These are phyloP conservation scores for Varanus komodoensis DNA, from an alignment of 2,113 vertebrate species.

Conservation along the genomic window DNA sequence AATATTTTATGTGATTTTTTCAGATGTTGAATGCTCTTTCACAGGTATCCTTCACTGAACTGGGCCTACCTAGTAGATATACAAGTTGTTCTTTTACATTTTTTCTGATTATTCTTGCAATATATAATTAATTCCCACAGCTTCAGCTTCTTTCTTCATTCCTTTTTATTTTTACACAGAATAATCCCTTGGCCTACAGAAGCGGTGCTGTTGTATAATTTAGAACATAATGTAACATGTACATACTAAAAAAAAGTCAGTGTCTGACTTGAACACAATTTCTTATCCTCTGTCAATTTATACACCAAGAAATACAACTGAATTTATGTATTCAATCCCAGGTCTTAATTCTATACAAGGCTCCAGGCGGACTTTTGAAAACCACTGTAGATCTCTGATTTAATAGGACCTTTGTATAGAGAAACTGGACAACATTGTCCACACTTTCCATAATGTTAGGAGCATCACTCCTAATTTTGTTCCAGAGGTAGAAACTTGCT, in stretches of 20 bases:
- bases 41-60: slow-evolving; percentile 4
- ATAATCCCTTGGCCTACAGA: not conserved
- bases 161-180: not conserved
- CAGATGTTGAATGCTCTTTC: not conserved
- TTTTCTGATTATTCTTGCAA: not conserved
- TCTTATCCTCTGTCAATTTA: slow-evolving; percentile 6
- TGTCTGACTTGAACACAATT: slow-evolving; percentile 45
- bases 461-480: not conserved
- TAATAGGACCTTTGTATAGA: not conserved
- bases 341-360: slow-evolving; percentile 8
- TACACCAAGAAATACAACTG: slow-evolving; percentile 29
- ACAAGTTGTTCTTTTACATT: not conserved
- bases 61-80: not conserved
- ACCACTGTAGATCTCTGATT: not conserved
- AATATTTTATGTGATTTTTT: not conserved
- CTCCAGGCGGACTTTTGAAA: not conserved
- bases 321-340: slow-evolving; percentile 49
- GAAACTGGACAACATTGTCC: not conserved
- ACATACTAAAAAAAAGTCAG: slow-evolving; percentile 48
- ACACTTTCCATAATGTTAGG: not conserved
- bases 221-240: not conserved
- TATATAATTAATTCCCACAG: slow-evolving; percentile 7
- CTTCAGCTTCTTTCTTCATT: not conserved
- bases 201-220: slow-evolving; percentile 22
- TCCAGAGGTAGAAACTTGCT: not conserved